Conservation (phyloP, 2,113 vertebrate genomes). For the Petrocephalus zakoni region DNA sequence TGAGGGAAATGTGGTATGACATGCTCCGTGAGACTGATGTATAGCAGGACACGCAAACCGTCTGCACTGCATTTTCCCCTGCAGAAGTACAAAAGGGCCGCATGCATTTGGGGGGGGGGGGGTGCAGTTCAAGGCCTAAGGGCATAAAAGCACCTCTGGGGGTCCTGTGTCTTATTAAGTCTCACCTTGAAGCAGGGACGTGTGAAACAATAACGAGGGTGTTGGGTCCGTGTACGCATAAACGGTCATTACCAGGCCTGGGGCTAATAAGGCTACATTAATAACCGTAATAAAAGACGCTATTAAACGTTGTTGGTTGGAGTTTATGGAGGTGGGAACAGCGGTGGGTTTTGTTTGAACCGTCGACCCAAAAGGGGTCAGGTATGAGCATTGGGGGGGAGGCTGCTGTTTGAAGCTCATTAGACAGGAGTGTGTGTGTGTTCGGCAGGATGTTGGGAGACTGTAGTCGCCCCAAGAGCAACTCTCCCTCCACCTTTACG, state of each 20-base stretch:
- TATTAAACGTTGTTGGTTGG: neutral
- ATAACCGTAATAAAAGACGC: neutral
- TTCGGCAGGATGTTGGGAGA: neutral
- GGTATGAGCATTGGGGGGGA: neutral
- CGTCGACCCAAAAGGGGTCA: neutral
- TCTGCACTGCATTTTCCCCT: neutral
- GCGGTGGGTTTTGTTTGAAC: conserved; percentile 1
- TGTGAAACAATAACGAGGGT: neutral
- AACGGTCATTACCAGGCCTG: neutral
- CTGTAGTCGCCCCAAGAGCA: neutral
- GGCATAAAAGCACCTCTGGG: neutral
- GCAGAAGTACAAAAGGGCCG: neutral
- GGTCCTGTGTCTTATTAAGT: neutral
- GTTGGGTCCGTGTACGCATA: neutral
- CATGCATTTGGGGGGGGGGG: neutral
- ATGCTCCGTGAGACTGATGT: neutral
- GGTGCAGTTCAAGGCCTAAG: neutral
- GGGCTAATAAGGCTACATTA: neutral
- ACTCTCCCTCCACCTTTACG: neutral
- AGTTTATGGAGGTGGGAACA: neutral
- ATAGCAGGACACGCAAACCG: neutral
- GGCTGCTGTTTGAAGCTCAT: neutral
- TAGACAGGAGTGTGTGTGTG: neutral
- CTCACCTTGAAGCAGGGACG: conserved; percentile 5
- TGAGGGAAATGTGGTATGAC: neutral